Evolutionary conservation across 2,888 invertebrate species (phyloP), one percentile per base, ranked within the genome.

Genomic region (Synergus japonicus): DNA sequence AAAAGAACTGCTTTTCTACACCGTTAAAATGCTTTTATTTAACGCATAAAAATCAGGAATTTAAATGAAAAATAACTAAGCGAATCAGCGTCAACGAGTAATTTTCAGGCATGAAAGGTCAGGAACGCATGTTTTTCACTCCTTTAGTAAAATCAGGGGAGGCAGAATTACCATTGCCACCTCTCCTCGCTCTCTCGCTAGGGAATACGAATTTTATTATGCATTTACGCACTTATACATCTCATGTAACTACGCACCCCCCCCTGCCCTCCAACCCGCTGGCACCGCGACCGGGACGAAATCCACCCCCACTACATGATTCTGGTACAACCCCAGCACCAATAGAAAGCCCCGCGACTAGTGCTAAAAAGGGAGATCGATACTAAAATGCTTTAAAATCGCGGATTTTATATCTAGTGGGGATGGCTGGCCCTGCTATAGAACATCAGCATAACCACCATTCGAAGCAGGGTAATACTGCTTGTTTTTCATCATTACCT

Each of bases 371-470:
- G 93, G 93, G 91, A 93, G 93, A 94, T 94, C 94, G 93, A 94
- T 94, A 94, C 94, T 94, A 94, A 94, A 94, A 94, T 94, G 94
- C 94, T 94, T 94, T 94, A 94, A 94, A 94, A 93, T 94, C 89
- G 93, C 93, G 94, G 93, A 94, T 94, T 94, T 94, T 94, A 94
- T 94, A 93, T 93, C 93, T 93, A 93, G 92, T 93, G 92, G 92
- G 92, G 85, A 80, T 84, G 84, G 86, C 84, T 85, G 83, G 84
- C 86, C 86, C 86, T 82, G 83, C 82, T 82, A 83, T 29, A 29
- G 83, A 84, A 80, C 82, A 81, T 78, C 83, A 82, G 81, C 81
- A 82, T 63, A 64, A 43, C 76, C 76, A 37, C 73, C 15, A 49
- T 69, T 69, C 22, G 46, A 69, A 13, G 22, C 69, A 8, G 46